Percentiles rank a stretch among this genome's conserved stretches.
phyloP scores from a whole-genome alignment of 2,888 invertebrate genomes.

The Timandra comae region DNA sequence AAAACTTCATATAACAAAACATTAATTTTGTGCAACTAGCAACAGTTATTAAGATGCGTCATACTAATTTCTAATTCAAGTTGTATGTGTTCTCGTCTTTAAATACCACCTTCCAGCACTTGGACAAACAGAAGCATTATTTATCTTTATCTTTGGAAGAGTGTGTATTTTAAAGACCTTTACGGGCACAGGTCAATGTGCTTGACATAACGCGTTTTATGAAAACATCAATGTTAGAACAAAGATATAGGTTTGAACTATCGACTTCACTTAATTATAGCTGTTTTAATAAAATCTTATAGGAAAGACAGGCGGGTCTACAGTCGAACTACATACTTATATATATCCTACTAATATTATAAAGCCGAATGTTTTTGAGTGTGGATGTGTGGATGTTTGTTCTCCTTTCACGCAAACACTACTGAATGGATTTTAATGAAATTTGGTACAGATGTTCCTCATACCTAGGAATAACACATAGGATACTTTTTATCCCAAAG shows the following conservation, averaged over 20 bases:
- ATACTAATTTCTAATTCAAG: slow-evolving; percentile 23
- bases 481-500: too few relatives aligned
- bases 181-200: slow-evolving; percentile 46
- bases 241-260: too few relatives aligned
- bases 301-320: neutral
- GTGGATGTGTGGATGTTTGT: too few relatives aligned
- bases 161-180: slow-evolving; percentile 55
- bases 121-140: slow-evolving; percentile 54
- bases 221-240: neutral
- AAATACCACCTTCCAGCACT: slow-evolving; percentile 55
- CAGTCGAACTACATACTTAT: too few relatives aligned
- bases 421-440: too few relatives aligned
- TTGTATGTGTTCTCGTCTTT: slow-evolving; percentile 35
- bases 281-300: neutral
- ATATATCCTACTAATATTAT: too few relatives aligned
- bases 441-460: too few relatives aligned
- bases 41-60: too few relatives aligned
- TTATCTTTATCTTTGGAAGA: slow-evolving; percentile 52
- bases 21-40: neutral
- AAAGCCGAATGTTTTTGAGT: too few relatives aligned
- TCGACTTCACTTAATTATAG: too few relatives aligned
- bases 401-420: too few relatives aligned
- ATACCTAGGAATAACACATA: too few relatives aligned
- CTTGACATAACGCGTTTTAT: slow-evolving; percentile 38
- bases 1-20: neutral